These are phyloP conservation scores for Tachystola acroxantha DNA, from an alignment of 2,888 invertebrate species.

Conservation along the genomic window DNA sequence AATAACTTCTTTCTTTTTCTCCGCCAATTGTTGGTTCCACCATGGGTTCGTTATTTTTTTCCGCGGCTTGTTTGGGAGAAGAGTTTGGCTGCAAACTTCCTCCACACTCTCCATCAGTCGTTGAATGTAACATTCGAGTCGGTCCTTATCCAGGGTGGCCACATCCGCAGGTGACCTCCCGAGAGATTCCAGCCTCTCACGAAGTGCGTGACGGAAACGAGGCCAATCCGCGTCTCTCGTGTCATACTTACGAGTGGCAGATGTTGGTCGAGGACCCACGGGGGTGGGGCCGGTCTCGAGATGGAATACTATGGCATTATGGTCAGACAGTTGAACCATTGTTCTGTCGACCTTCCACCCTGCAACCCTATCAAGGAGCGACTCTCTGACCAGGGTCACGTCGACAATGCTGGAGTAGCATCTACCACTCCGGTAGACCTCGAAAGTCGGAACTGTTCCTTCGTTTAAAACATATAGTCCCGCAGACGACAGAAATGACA, in stretches of 20 bases:
- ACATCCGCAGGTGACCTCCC: background rate
- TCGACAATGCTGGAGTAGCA: background rate
- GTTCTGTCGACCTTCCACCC: background rate
- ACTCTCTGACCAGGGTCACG: background rate
- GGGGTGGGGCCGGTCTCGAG: background rate
- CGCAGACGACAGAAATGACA: background rate
- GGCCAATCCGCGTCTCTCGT: background rate
- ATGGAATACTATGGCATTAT: background rate
- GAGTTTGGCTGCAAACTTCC: background rate
- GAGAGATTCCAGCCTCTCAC: background rate
- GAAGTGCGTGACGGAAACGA: background rate
- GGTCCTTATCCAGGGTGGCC: background rate
- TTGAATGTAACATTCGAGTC: background rate
- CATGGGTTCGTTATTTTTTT: slow-evolving; percentile 1
- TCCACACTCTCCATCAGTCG: background rate
- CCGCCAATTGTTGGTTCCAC: slow-evolving; percentile 6
- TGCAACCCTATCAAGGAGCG: background rate
- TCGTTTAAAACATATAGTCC: background rate
- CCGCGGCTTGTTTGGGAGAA: background rate
- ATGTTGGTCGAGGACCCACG: background rate
- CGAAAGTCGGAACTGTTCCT: background rate
- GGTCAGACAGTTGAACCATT: background rate
- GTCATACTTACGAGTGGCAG: background rate
- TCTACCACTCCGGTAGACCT: background rate
- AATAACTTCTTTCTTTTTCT: slow-evolving; percentile 3